Conservation (phyloP, 2,113 vertebrate species). For the Scomber scombrus region DNA sequence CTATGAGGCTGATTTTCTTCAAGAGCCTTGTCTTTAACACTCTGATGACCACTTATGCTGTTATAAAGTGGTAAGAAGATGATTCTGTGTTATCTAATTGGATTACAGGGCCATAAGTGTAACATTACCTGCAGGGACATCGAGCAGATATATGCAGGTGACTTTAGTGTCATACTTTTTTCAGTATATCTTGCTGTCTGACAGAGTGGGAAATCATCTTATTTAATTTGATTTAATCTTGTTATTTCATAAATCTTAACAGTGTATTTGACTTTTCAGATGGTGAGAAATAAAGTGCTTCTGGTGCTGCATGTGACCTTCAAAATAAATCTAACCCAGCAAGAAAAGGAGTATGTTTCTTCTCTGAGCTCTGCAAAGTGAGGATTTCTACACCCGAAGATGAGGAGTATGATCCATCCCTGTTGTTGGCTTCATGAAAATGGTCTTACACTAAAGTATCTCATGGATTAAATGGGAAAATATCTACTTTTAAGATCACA, state of each 20-base stretch:
- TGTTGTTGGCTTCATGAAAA: constrained; percentile 24
- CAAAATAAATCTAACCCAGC: constrained; percentile 19
- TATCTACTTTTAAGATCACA: constrained; percentile 8
- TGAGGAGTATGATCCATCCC: constrained; percentile 8
- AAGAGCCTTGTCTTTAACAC: constrained; percentile 81
- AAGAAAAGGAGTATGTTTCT: constrained; percentile 1
- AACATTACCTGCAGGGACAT: not conserved
- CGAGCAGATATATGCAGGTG: not conserved
- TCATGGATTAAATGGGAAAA: constrained; percentile 5
- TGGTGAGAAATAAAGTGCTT: not conserved
- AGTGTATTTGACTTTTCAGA: constrained; percentile 60
- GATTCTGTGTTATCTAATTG: not conserved
- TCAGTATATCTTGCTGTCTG: not conserved
- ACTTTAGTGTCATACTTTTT: not conserved
- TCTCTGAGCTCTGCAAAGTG: constrained; percentile 16
- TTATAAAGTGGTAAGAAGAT: constrained; percentile 82
- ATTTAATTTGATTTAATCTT: not conserved
- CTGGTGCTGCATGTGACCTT: constrained; percentile 22
- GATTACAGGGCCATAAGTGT: not conserved
- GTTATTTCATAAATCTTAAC: constrained; percentile 1
- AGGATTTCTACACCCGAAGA: constrained; percentile 23
- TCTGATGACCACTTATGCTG: constrained; percentile 75
- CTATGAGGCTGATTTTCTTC: constrained; percentile 78
- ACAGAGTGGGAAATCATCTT: not conserved
- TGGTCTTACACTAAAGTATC: not conserved